Conservation (phyloP, 2,113 vertebrate species). For the Zeus faber region DNA sequence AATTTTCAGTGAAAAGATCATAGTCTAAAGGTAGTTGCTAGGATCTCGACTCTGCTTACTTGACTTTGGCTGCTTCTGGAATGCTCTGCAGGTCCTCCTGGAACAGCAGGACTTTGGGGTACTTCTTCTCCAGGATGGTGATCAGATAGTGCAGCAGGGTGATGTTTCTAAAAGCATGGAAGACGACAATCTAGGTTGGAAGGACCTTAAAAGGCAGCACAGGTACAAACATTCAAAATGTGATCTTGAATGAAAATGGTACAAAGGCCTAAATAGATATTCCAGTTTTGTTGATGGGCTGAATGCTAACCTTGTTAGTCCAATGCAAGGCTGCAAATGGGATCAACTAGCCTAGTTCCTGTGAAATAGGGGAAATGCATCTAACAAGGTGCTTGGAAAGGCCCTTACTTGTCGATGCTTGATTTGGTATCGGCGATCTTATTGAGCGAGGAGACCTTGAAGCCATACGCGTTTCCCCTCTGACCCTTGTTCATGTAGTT, state of each 20-base stretch:
- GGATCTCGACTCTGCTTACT: slow-evolving; percentile 69
- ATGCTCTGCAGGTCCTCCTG: slow-evolving; percentile 87
- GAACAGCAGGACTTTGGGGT: slow-evolving; percentile 90
- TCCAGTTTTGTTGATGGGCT: too few relatives aligned
- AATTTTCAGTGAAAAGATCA: neutral
- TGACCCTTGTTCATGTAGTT: slow-evolving; percentile 99
- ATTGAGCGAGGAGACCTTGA: slow-evolving; percentile 97
- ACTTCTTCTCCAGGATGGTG: slow-evolving; percentile 96
- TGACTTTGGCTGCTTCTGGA: slow-evolving; percentile 93
- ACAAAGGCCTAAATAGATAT: too few relatives aligned
- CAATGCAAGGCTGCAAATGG: too few relatives aligned
- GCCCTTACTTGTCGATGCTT: slow-evolving; percentile 96
- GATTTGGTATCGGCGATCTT: slow-evolving; percentile 99
- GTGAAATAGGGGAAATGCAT: neutral
- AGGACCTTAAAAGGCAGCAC: too few relatives aligned
- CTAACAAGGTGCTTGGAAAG: neutral
- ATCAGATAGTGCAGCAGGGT: slow-evolving; percentile 98
- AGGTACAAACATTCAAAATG: slow-evolving; percentile 1
- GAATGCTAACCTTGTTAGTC: too few relatives aligned
- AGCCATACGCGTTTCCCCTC: slow-evolving; percentile 94
- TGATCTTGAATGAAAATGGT: too few relatives aligned
- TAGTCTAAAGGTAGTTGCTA: neutral
- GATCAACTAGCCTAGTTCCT: too few relatives aligned
- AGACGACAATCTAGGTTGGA: too few relatives aligned
- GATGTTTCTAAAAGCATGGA: too few relatives aligned